Base-by-base conservation (phyloP, 1,140 invertebrate genomes). In the Branchinecta lynchi region DNA sequence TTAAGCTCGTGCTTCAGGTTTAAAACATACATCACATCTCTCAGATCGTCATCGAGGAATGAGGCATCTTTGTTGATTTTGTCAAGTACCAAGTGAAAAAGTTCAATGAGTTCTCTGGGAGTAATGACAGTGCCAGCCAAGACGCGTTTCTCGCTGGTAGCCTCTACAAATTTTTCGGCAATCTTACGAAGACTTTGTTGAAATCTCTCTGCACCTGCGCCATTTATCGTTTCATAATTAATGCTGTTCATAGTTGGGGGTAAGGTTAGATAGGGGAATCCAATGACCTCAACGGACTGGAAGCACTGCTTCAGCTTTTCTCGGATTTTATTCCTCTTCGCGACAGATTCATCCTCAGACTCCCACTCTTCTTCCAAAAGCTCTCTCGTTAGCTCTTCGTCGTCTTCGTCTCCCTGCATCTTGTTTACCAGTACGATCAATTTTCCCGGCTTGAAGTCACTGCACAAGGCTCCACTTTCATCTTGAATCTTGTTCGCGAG, bases 101-200 rank as follows among this genome's bases (percentile, higher is more conserved):
- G 51, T 15, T 12, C 12, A 15, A 15, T 60, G 12, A 60, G 6
- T 60, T 1, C 51, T 60, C 12, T 60, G 1, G 51, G 17, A 20
- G 51, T 60, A 60, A 60, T 60, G 51, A 20, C 51, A 60, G 51
- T 60, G 12, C 51, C 51, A 60, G 51, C 51, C 51, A 60, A 60
- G 51, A 60, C 12, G 12, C 51, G 12, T 60, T 20, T 6, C 17
- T 60, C 51, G 17, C 51, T 60, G 32, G 32, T 32, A 15, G 51
- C 51, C 12, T 60, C 17, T 60, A 60, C 12, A 60, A 60, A 15
- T 60, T 15, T 12, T 20, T 60, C 17, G 51, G 17, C 17, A 15
- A 6, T 60, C 17, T 60, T 60, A 60, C 1, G 12, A 60, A 60
- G 51, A 15, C 51, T 20, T 20, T 60, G 12, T 3, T 60, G 12